Base-by-base conservation (phyloP, 1,140 invertebrate species). In the Procambarus virginalis region DNA sequence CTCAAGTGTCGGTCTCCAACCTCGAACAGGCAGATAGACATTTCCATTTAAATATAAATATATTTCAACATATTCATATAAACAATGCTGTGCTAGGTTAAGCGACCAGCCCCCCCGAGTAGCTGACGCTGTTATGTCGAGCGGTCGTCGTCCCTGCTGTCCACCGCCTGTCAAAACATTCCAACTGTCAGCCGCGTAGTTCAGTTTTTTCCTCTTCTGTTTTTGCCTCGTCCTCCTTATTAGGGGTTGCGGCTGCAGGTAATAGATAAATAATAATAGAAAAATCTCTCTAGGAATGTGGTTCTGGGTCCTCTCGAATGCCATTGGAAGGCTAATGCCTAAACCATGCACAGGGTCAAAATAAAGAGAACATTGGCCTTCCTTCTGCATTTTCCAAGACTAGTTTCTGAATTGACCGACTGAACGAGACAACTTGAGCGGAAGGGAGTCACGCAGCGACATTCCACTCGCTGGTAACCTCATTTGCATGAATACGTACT, bases 121-220 rank as follows among this genome's bases (percentile, higher is more conserved):
- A 34, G 68, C 68, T 73, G 68, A 34, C 68, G n/a, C 68, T 73
- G 68, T 73, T 73, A 73, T 73, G 68, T 73, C 68, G n/a, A 34
- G 68, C 20, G n/a, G n/a, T 34, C 68, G 68, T 34, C 68, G 60
- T 64, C 68, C 68, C 22, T 2, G 22, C 68, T 73, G n/a, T 5
- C 68, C 68, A 73, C n/a, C 68, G n/a, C 68, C 68, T 34, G n/a
- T 73, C n/a, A 73, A 73, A 73, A 22, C 20, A 34, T 73, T 34
- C 68, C 20, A 34, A 22, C 68, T 73, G 68, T 73, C 68, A 73
- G n/a, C 5, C n/a, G 5, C 22, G n/a, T 5, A 73, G 68, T 34
- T 34, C 8, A 45, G 14, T 73, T 22, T 34, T 34, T 73, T 22
- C 10, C 10, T 68, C 20, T 68, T 68, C 1, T 4, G 12, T 20